Percentiles rank a stretch among this genome's conserved stretches.
phyloP scores from a whole-genome alignment of 2,888 invertebrate genomes.

The Mythimna albipuncta region DNA sequence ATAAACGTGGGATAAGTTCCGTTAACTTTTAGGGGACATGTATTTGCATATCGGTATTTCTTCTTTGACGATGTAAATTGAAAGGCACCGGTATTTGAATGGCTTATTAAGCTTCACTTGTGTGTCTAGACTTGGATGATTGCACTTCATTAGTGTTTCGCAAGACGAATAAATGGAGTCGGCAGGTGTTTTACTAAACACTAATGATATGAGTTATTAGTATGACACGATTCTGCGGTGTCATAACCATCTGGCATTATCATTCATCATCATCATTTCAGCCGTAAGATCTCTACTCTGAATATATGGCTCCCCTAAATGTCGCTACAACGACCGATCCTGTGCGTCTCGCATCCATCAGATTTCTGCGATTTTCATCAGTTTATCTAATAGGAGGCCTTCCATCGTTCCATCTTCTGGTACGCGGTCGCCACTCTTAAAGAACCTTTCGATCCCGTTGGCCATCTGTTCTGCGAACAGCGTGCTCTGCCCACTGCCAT shows the following conservation, averaged over 20 bases:
- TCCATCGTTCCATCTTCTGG: too few species aligned
- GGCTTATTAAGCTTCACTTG: slow-evolving; percentile 20
- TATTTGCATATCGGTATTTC: slow-evolving; percentile 43
- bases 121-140: slow-evolving; percentile 13
- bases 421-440: too few species aligned
- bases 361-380: too few species aligned
- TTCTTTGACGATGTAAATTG: slow-evolving; percentile 28
- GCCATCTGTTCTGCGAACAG: too few species aligned
- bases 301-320: too few species aligned
- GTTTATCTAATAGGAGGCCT: too few species aligned
- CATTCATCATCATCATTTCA: too few species aligned
- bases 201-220: slow-evolving; percentile 17
- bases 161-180: slow-evolving; percentile 4
- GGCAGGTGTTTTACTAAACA: slow-evolving; percentile 11
- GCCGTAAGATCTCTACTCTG: too few species aligned
- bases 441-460: too few species aligned
- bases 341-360: too few species aligned
- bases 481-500: too few species aligned
- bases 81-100: slow-evolving; percentile 10
- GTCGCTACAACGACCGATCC: too few species aligned
- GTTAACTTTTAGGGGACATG: slow-evolving; percentile 51
- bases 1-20: slow-evolving; percentile 52
- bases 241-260: slow-evolving; percentile 16
- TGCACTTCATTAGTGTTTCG: slow-evolving; percentile 24
- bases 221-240: slow-evolving; percentile 6